Conservation (phyloP, 2,888 invertebrate species). For the Anoncus sp. region DNA sequence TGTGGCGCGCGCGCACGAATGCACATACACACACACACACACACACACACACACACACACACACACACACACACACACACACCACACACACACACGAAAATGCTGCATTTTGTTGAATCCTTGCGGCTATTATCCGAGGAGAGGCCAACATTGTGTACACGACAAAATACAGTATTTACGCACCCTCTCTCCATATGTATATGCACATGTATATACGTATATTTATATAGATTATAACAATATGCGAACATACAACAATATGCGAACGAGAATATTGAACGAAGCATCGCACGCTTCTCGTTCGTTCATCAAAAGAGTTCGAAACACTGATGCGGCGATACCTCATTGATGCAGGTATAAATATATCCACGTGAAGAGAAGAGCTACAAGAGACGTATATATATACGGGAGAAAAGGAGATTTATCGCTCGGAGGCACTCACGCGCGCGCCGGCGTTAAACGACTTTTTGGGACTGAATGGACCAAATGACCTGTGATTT, state of each 20-base stretch:
- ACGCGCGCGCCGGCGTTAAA: conserved; percentile 75
- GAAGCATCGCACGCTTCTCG: conserved; percentile 6
- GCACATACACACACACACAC: no score
- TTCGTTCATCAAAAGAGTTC: conserved; percentile 6
- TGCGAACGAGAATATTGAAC: no score
- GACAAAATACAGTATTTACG: conserved; percentile 26
- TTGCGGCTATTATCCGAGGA: conserved; percentile 16
- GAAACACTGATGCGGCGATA: not conserved
- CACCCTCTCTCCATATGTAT: conserved; percentile 1
- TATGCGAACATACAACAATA: not conserved
- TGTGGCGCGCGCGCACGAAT: no score
- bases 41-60: no score
- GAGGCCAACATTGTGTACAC: conserved; percentile 16
- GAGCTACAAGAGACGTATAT: conserved; percentile 3
- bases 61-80: no score
- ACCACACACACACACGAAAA: not conserved
- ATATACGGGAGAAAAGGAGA: conserved; percentile 65
- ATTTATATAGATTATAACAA: not conserved
- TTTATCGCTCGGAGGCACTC: conserved; percentile 75
- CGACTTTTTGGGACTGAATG: conserved; percentile 77
- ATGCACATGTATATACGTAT: conserved; percentile 3
- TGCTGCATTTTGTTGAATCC: not conserved
- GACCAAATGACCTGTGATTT: conserved; percentile 82
- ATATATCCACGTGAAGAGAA: not conserved
- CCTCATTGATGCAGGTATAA: conserved; percentile 5